Base-by-base conservation (phyloP, 2,113 vertebrate species). In the Ochotona curzoniae region DNA sequence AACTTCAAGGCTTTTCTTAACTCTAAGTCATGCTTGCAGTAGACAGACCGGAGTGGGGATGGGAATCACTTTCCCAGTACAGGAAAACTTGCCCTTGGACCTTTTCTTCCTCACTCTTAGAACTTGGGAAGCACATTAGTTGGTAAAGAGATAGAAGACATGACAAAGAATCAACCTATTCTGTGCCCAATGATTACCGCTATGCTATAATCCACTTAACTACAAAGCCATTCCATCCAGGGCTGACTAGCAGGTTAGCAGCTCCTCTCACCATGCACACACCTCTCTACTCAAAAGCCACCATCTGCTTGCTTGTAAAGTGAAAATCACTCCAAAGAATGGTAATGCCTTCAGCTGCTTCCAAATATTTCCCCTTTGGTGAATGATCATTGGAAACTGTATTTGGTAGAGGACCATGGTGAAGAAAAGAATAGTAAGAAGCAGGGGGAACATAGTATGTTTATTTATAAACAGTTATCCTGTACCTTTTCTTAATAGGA, bases 401-500 rank as follows among this genome's bases (percentile, higher is more conserved):
- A 69, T 73, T 90, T 85, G 38, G 3, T 28, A 38, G 13, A 13
- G 13, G 20, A 7, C 7, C 28, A 18, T 73, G n/a, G 18, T 74
- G 49, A 93, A 73, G 10, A 28, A 63, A 78, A 47, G 35, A 44
- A 81, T 8, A 18, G 17, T 30, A 73, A 66, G 57, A 32, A 75
- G 69, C 11, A n/a, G 51, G 26, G 30, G 20, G 12, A 35, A 4
- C 4, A 14, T 23, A 2, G 3, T 74, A 17, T 73, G n/a, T n/a
- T n/a, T n/a, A 35, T 73, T 93, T 82, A 73, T 3, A 1, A 91
- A 64, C 79, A 32, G n/a, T 74, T 49, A 67, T 76, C 35, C 78
- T 87, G 2, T 94, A 9, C 57, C 93, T 96, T 88, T 71, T 54
- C 26, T 93, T 86, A 35, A 47, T 35, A 98, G 95, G 96, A 97